phyloP scores from a whole-genome alignment of 2,888 invertebrate species.

The Yponomeuta evonymella region DNA sequence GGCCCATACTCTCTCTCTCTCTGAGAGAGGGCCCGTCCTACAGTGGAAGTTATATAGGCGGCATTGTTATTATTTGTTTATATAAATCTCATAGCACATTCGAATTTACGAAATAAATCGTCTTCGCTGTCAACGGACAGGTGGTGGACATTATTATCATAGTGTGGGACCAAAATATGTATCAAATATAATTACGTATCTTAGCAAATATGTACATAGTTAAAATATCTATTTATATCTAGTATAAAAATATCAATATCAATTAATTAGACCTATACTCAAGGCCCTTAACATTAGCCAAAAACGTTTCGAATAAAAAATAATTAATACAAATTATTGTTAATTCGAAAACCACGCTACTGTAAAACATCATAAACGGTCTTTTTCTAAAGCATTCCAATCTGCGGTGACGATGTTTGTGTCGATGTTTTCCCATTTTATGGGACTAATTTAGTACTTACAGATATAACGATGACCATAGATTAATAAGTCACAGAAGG shows the following conservation, averaged over 20 bases:
- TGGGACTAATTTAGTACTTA: constrained; percentile 6
- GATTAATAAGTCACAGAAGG: background rate
- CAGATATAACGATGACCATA: background rate
- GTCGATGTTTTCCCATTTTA: background rate
- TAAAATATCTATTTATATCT: too few relatives aligned
- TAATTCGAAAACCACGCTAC: background rate
- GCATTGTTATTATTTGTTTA: too few relatives aligned
- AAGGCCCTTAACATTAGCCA: background rate
- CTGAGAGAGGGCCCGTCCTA: too few relatives aligned
- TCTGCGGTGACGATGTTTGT: background rate
- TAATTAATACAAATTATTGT: background rate
- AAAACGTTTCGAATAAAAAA: background rate
- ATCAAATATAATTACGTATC: too few relatives aligned
- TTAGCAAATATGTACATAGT: too few relatives aligned
- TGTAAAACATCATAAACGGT: background rate
- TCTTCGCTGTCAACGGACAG: too few relatives aligned
- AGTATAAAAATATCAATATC: background rate
- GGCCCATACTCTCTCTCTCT: too few relatives aligned
- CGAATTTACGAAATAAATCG: too few relatives aligned
- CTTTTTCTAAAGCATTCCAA: background rate
- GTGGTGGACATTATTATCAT: too few relatives aligned
- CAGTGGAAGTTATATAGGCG: too few relatives aligned
- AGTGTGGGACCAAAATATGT: too few relatives aligned
- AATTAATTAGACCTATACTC: background rate
- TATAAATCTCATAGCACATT: too few relatives aligned